Percentiles rank a stretch among this genome's conserved stretches.
phyloP scores from a whole-genome alignment of 2,888 invertebrate genomes.

The Brachylomia viminalis region DNA sequence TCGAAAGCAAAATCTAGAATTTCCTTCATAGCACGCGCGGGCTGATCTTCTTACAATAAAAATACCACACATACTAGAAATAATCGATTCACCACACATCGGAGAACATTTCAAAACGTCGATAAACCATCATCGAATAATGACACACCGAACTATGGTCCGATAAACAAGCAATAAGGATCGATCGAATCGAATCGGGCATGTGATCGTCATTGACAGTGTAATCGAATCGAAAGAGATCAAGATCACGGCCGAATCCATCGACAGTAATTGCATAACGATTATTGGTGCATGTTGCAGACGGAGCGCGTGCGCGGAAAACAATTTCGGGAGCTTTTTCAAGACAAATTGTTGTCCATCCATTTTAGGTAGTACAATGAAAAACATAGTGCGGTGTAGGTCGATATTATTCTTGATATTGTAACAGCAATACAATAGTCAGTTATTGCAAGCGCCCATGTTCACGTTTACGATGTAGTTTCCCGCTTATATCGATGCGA shows the following conservation, averaged over 20 bases:
- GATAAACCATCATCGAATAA: slow-evolving; percentile 62
- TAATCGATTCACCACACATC: slow-evolving; percentile 44
- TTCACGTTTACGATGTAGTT: background rate
- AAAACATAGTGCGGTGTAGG: background rate
- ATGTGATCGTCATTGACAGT: slow-evolving; percentile 72
- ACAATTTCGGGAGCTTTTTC: background rate
- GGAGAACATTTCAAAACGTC: slow-evolving; percentile 57
- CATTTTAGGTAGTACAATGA: background rate
- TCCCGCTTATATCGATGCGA: background rate
- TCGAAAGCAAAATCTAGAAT: slow-evolving; percentile 2
- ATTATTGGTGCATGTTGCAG: slow-evolving; percentile 59
- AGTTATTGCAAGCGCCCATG: background rate
- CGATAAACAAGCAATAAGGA: slow-evolving; percentile 66
- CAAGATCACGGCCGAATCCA: slow-evolving; percentile 83
- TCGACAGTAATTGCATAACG: slow-evolving; percentile 71
- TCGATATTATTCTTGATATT: background rate
- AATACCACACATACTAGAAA: slow-evolving; percentile 32
- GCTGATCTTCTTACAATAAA: slow-evolving; percentile 13
- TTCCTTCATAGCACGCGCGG: background rate
- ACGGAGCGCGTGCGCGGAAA: slow-evolving; percentile 46
- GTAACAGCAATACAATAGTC: background rate
- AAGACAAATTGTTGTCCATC: background rate
- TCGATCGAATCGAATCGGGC: slow-evolving; percentile 71
- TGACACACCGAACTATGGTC: slow-evolving; percentile 60
- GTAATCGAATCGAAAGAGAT: slow-evolving; percentile 79